Base-by-base conservation (phyloP, 2,113 vertebrate genomes). In the Mormyrus iriodes region DNA sequence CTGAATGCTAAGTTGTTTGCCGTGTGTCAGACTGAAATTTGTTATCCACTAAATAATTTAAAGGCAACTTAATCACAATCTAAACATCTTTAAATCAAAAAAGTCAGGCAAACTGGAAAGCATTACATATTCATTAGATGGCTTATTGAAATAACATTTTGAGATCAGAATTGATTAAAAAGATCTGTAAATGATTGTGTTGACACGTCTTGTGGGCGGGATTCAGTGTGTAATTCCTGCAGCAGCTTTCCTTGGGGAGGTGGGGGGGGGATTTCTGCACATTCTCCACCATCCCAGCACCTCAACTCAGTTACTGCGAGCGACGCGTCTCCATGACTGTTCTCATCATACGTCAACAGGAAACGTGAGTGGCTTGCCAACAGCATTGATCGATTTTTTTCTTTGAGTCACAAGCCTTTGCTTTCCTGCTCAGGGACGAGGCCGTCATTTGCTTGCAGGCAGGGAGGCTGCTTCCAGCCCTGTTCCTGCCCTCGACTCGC, bases 41-140 rank as follows among this genome's bases (percentile, higher is more conserved):
- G 73, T 79, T 79, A 79, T 79, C 42, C 73, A 19, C 73, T 79
- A 79, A 79, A 79, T 79, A 39, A 79, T 79, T 79, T 42, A 79
- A 42, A 79, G 31, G 15, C 73, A 79, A 39, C 73, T 79, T 79
- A 42, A 79, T 79, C 73, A 79, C 73, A 79, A 79, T 79, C 42
- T 79, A 79, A 79, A 79, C 73, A 79, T 79, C 73, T 79, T 79
- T 79, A 79, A 79, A 79, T 79, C 35, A 39, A 79, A 79, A 42
- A 39, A 39, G 73, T 42, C 35, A 79, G 39, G 35, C 17, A 79
- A 79, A 79, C 31, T 12, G 73, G 17, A 79, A 79, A 79, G 35
- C 73, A 79, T 79, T 79, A 79, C 35, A 79, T 79, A 79, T 79
- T 35, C 73, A 79, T 79, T 79, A 79, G 73, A 79, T 3, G 35